These are phyloP conservation scores for Typhlomys cinereus DNA, from an alignment of 2,113 vertebrate species.

Conservation along the genomic window DNA sequence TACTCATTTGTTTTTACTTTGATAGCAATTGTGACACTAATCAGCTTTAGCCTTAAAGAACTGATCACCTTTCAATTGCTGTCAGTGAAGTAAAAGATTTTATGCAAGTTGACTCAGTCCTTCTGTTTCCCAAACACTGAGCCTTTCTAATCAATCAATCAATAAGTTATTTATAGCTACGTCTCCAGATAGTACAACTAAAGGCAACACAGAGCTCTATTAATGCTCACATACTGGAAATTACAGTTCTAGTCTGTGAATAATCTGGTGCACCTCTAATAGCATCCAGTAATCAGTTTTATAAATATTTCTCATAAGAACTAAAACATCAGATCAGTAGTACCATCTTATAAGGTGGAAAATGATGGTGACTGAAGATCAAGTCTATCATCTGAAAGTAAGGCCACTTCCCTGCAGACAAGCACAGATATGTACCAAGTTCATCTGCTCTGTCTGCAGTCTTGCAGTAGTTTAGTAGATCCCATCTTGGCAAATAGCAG, in stretches of 20 bases:
- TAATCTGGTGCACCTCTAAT: background rate
- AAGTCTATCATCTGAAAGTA: background rate
- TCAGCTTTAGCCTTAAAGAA: conserved; percentile 23
- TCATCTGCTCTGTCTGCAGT: background rate
- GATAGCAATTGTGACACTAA: background rate
- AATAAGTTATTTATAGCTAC: background rate
- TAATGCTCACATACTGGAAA: background rate
- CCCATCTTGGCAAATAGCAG: background rate
- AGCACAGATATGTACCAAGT: background rate
- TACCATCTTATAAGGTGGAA: conserved; percentile 1
- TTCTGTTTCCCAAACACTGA: background rate
- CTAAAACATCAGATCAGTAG: background rate
- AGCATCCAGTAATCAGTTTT: conserved; percentile 24
- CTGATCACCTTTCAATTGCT: background rate
- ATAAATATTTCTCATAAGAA: conserved; percentile 32
- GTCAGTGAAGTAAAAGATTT: conserved; percentile 14
- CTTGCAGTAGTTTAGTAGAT: background rate
- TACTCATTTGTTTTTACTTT: conserved; percentile 38
- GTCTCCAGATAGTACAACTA: background rate
- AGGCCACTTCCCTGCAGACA: background rate
- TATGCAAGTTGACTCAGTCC: background rate
- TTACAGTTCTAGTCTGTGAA: background rate
- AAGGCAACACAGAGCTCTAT: background rate
- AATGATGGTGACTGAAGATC: background rate
- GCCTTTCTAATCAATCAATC: background rate